Evolutionary conservation across 2,113 vertebrate species (phyloP), one percentile per base, ranked within the genome.

Genomic region (Apaloderma vittatum): DNA sequence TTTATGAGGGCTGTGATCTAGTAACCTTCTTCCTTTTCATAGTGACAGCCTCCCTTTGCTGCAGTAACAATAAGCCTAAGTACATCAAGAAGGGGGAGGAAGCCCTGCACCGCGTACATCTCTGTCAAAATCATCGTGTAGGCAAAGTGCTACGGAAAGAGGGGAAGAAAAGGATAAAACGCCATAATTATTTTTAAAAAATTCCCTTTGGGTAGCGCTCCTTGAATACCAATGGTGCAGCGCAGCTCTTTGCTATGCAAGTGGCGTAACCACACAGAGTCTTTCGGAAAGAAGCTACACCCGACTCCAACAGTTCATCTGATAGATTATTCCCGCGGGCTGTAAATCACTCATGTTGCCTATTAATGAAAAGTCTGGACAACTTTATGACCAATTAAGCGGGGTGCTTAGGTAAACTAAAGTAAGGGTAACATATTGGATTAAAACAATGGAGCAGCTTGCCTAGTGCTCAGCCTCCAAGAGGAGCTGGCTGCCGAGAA

Each of bases 1-100:
- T 97, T 98, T 96, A 88, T 90, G 96, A 97, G 93, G 58, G 75
- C 89, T 78, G 65, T 76, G 95, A 52, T 71, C 91, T 71, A 49
- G 59, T 51, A 88, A 90, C 90, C 90, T 88, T 40, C 23, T 81
- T 86, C 62, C 94, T 58, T 90, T 29, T 8, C 95, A 51, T 19
- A 59, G 86, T 92, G 8, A 15, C 78, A 84, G 46, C 63, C 85
- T 91, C 74, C 82, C 93, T 80, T 77, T 12, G 30, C 92, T 73
- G 92, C 75, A 49, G 76, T 22, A 70, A 88, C 95, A 88, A 95
- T 32, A 65, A 86, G 91, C 78, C 22, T 55, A 27, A 92, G 93
- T 55, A 54, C 83, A 20, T 0, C 0, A 2, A 9, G 61, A 79
- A 83, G n/a, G 34, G 51, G 46, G 43, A 81, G 29, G 11, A 54